Conservation (phyloP, 2,113 vertebrate species). For the Setophaga kirtlandii region DNA sequence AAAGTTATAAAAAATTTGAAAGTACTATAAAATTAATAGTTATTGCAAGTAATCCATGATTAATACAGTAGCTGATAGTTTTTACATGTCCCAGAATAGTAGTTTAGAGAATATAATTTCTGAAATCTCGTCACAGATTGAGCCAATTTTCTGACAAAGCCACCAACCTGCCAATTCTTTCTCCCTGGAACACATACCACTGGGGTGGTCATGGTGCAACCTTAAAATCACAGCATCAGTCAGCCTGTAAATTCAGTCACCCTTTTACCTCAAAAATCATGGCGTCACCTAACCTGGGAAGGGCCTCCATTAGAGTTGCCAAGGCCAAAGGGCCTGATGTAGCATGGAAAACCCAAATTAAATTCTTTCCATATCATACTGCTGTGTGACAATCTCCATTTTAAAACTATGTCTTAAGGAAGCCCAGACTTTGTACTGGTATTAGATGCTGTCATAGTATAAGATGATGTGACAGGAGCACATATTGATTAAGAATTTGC, state of each 20-base stretch:
- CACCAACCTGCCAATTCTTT: background rate
- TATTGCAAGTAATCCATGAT: slow-evolving; percentile 23
- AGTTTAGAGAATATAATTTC: slow-evolving; percentile 13
- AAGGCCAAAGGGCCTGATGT: background rate
- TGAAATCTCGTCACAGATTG: background rate
- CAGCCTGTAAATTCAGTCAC: background rate
- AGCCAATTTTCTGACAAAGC: background rate
- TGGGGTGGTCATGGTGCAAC: background rate
- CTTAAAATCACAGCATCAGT: background rate
- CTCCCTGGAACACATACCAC: fast-evolving
- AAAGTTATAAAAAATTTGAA: slow-evolving; percentile 43
- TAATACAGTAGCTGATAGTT: slow-evolving; percentile 23
- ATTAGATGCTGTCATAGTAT: background rate
- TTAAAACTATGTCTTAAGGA: background rate
- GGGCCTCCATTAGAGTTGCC: background rate
- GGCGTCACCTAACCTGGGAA: background rate
- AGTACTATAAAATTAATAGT: slow-evolving; percentile 32
- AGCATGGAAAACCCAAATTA: background rate
- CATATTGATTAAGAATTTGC: background rate
- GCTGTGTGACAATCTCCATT: background rate
- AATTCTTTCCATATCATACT: background rate
- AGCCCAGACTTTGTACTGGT: background rate
- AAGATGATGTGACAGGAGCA: background rate
- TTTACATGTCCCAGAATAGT: background rate
- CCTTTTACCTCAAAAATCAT: background rate